Evolutionary conservation across 2,797 vertebrate genomes (phyloP).

Genomic region (Argentina silus): DNA sequence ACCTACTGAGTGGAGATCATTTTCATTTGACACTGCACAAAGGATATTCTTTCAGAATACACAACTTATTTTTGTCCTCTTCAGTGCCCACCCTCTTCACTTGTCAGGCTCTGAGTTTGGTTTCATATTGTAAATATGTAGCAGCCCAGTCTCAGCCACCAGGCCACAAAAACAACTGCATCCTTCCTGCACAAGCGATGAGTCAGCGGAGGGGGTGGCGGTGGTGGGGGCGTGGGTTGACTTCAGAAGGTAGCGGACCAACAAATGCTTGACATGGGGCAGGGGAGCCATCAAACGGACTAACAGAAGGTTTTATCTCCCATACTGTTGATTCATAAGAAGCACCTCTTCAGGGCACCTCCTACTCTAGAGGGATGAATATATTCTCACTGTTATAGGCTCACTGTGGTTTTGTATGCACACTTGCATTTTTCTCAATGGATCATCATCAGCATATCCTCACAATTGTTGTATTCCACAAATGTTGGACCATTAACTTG

Average conservation of each 20-base stretch:
- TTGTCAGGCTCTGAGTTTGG: conserved; percentile 23
- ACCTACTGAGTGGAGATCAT: neutral
- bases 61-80: neutral
- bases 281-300: conserved; percentile 54
- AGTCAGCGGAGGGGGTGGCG: conserved; percentile 56
- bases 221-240: conserved; percentile 52
- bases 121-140: conserved; percentile 40
- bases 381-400: too few species aligned
- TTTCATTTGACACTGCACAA: neutral
- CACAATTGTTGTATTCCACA: neutral
- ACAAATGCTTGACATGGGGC: conserved; percentile 48
- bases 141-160: conserved; percentile 17
- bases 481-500: neutral
- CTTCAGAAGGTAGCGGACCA: conserved; percentile 55
- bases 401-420: neutral
- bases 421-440: neutral
- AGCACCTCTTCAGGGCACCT: neutral
- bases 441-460: neutral
- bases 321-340: neutral
- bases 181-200: conserved; percentile 81
- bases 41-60: neutral
- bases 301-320: conserved; percentile 56
- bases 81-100: conserved; percentile 42
- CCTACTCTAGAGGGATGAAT: neutral
- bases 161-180: conserved; percentile 74